phyloP scores from a whole-genome alignment of 1,140 invertebrate species.

The Drosophila athabasca region DNA sequence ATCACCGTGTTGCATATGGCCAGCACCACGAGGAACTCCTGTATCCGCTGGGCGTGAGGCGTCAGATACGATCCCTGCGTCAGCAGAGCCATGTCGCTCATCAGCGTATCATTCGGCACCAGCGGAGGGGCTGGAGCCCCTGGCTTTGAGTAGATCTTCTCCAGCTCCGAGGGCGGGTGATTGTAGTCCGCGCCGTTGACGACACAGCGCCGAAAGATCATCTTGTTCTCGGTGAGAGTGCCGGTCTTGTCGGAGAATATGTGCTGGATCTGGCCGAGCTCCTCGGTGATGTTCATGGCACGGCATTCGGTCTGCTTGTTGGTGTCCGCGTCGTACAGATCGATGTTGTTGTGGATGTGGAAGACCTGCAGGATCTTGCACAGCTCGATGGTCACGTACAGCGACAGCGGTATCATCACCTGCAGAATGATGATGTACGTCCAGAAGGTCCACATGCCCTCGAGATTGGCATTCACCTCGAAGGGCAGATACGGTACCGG shows the following conservation, averaged over 20 bases:
- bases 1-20: constrained; percentile 98
- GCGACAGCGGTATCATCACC: constrained; percentile 98
- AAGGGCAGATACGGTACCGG: constrained; percentile 86
- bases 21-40: constrained; percentile 96
- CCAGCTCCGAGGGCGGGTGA: constrained; percentile 88
- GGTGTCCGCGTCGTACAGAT: constrained; percentile 92
- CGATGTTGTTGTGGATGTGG: constrained; percentile 95
- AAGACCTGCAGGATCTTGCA: constrained; percentile 98
- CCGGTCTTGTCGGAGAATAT: constrained; percentile 99
- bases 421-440: constrained; percentile 98
- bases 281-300: constrained; percentile 98
- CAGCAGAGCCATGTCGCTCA: constrained; percentile 86
- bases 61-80: constrained; percentile 67
- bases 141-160: constrained; percentile 84
- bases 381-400: constrained; percentile 98
- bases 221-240: constrained; percentile 98
- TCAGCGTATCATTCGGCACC: constrained; percentile 87
- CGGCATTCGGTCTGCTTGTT: constrained; percentile 96
- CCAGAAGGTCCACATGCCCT: constrained; percentile 96
- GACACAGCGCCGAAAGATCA: constrained; percentile 96
- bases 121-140: constrained; percentile 86
- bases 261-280: constrained; percentile 97
- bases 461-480: constrained; percentile 86
- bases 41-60: constrained; percentile 85
- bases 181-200: constrained; percentile 95